Evolutionary conservation across 2,888 invertebrate species (phyloP).

Genomic region (Eupithecia dodoneata): DNA sequence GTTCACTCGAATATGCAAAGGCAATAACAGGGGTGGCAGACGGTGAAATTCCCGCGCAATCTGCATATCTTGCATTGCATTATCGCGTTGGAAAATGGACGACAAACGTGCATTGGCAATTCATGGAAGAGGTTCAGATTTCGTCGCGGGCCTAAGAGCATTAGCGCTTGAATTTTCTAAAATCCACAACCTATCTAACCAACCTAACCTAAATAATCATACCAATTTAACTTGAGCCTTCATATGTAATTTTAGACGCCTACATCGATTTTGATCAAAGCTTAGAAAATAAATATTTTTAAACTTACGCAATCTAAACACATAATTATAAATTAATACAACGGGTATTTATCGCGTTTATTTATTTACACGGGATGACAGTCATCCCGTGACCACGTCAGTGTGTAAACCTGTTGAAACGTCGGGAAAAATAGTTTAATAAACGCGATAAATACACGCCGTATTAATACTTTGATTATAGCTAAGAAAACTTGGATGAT

Average conservation of each 20-base stretch:
- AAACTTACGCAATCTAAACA: too few species aligned
- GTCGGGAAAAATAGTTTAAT: too few species aligned
- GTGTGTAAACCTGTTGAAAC: too few species aligned
- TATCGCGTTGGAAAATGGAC: slow-evolving; percentile 39
- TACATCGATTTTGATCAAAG: background rate
- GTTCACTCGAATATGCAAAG: slow-evolving; percentile 37
- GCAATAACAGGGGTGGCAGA: slow-evolving; percentile 40
- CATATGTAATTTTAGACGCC: background rate
- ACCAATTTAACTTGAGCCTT: background rate
- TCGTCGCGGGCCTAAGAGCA: background rate
- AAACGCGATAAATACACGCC: too few species aligned
- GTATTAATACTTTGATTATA: too few species aligned
- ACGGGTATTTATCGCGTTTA: too few species aligned
- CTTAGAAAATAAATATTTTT: background rate
- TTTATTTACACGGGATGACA: too few species aligned
- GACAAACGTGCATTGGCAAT: slow-evolving; percentile 28
- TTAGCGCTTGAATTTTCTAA: background rate
- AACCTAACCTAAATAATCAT: too few species aligned
- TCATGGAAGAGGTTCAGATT: slow-evolving; percentile 21
- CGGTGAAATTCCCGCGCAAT: slow-evolving; percentile 37
- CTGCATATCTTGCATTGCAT: slow-evolving; percentile 42
- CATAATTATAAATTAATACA: too few species aligned
- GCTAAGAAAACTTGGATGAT: too few species aligned
- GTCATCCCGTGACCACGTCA: too few species aligned
- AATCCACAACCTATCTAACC: background rate